Evolutionary conservation across 2,888 invertebrate genomes (phyloP), one percentile per base, ranked within the genome.

Genomic region (Oligia latruncula): DNA sequence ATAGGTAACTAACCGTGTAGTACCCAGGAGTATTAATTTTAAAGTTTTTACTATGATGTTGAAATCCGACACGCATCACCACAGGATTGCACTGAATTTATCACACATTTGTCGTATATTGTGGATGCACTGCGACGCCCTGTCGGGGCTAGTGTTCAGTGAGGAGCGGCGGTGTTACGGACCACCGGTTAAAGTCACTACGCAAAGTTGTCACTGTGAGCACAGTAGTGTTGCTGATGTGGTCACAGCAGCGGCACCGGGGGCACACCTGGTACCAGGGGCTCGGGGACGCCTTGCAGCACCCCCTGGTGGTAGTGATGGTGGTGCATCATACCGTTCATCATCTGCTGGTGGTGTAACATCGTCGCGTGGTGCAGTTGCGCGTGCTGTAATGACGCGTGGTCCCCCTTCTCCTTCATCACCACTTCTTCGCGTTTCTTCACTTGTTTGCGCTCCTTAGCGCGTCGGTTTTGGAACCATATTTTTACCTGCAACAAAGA

Each of bases 381-480:
- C 67, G 96, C 96, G 89, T 97, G 96, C 82, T 97, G 97, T 20
- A 97, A 90, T 15, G 97, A 96, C 55, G 97, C 95, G 87, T 97
- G 97, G 78, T 96, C 96, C 1, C 97, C 97, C 84, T 97, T 97
- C 87, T 97, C 97, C 87, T 97, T 97, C 95, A 97, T 97, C 52
- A 97, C 96, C 20, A 97, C 97, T 90, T 98, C 98, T 87, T 98
- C 98, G 66, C 98, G 98, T 95, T 99, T 99, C 94, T 99, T 99
- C 66, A 96, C 96, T 93, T 98, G 98, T 94, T 99, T 99, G 20
- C 99, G 97, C 92, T 99, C 99, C 95, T 99, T 99, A 75, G 99
- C 99, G 66, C 99, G 97, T 29, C 99, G 97, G 94, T 99, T 99
- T 97, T 99, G 99, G 93, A 99, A 99, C 98, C 98, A 98, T 82